A percentile compares a stretch with the other conserved stretches of the same genome.
phyloP scores from a whole-genome alignment of 2,113 vertebrate genomes.

The Collichthys lucidus region DNA sequence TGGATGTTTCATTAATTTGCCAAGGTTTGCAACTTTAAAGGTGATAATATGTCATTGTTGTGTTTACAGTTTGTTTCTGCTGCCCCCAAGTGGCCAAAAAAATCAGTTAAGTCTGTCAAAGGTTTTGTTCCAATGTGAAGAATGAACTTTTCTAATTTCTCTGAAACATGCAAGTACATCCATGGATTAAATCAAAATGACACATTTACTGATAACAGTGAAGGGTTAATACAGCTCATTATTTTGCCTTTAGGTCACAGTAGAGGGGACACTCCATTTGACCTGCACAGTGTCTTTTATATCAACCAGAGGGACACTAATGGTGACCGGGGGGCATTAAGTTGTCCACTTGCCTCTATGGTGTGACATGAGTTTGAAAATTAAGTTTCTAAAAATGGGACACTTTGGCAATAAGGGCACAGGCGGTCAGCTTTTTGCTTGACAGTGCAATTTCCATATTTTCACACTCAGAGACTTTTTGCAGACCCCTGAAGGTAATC shows the following conservation, averaged over 20 bases:
- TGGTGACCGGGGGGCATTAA: constrained; percentile 31
- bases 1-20: neutral
- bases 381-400: constrained; percentile 49
- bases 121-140: neutral
- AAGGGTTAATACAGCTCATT: constrained; percentile 20
- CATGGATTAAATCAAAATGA: neutral
- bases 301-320: constrained; percentile 35
- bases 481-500: constrained; percentile 44
- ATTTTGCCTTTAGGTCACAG: constrained; percentile 22
- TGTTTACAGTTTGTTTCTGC: neutral
- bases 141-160: neutral
- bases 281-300: constrained; percentile 7
- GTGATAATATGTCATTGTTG: neutral
- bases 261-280: neutral
- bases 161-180: neutral
- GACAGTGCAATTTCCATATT: constrained; percentile 56
- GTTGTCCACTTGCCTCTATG: constrained; percentile 9
- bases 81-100: neutral
- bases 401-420: constrained; percentile 40
- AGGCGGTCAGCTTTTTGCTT: constrained; percentile 43
- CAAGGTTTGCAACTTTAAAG: neutral
- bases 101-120: neutral
- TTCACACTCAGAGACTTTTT: constrained; percentile 44
- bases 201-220: neutral
- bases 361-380: constrained; percentile 42